Evolutionary conservation across 2,113 vertebrate genomes (phyloP).

Genomic region (Aythya baeri): DNA sequence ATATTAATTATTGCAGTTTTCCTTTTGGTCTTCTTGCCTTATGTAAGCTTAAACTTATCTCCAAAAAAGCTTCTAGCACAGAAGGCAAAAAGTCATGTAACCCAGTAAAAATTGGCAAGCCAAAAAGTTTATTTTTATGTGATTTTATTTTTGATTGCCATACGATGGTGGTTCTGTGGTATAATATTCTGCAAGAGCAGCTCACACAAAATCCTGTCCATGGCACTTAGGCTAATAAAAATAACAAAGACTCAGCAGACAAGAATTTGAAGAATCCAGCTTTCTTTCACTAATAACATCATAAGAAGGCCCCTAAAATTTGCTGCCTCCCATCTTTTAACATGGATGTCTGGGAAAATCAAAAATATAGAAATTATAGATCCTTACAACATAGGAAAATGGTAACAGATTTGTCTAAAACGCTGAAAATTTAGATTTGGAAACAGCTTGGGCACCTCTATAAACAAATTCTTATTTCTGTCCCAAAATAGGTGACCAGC

Average conservation of each 20-base stretch:
- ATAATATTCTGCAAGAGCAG: slow-evolving; percentile 19
- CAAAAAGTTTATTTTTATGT: slow-evolving; percentile 58
- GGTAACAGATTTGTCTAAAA: slow-evolving; percentile 4
- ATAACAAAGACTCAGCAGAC: slow-evolving; percentile 31
- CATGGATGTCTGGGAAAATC: background rate
- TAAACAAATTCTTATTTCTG: background rate
- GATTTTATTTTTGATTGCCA: slow-evolving; percentile 61
- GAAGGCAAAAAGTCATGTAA: slow-evolving; percentile 32
- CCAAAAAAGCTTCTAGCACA: slow-evolving; percentile 24
- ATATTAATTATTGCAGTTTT: slow-evolving; percentile 39
- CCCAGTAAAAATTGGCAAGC: slow-evolving; percentile 70
- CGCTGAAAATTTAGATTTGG: background rate
- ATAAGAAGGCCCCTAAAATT: slow-evolving; percentile 12
- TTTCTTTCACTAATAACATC: slow-evolving; percentile 31
- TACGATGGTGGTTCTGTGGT: slow-evolving; percentile 25
- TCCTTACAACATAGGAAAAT: background rate
- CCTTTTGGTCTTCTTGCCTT: slow-evolving; percentile 42
- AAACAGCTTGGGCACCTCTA: background rate
- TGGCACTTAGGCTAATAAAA: slow-evolving; percentile 11
- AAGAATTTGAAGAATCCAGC: background rate
- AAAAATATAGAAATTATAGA: slow-evolving; percentile 6
- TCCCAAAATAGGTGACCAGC: slow-evolving; percentile 39
- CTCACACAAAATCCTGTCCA: slow-evolving; percentile 46
- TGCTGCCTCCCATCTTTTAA: background rate
- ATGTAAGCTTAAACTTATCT: background rate